These are phyloP conservation scores for Pristionchus entomophagus DNA, from an alignment of 2,888 invertebrate species.

Conservation along the genomic window DNA sequence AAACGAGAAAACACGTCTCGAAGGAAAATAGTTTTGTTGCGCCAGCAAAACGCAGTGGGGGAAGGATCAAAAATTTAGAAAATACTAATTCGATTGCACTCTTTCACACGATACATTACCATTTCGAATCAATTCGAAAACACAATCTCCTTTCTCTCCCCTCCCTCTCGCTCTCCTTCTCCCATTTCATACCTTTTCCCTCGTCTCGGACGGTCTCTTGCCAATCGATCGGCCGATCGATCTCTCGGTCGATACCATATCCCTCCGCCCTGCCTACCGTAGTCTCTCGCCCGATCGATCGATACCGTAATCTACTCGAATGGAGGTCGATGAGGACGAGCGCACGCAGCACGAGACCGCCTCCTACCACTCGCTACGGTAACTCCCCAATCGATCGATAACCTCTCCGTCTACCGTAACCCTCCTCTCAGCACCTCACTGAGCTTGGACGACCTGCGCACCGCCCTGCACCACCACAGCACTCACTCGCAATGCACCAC, in stretches of 20 bases:
- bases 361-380: slow-evolving; percentile 34
- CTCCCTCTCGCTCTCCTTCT: not conserved
- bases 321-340: slow-evolving; percentile 36
- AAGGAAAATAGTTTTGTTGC: no score
- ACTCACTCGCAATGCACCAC: not conserved
- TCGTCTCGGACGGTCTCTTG: slow-evolving; percentile 6
- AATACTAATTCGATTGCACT: no score
- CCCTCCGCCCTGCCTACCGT: not conserved
- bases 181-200: slow-evolving; percentile 27
- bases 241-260: not conserved
- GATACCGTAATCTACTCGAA: slow-evolving; percentile 37
- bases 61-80: no score
- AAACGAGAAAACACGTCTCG: no score
- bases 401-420: not conserved
- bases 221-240: not conserved
- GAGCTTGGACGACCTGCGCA: slow-evolving; percentile 14
- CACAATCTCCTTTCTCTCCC: not conserved
- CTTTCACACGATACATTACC: no score
- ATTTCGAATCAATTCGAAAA: not conserved
- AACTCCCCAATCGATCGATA: not conserved
- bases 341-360: slow-evolving; percentile 14
- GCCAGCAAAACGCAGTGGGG: no score
- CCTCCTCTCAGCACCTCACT: not conserved
- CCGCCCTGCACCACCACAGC: slow-evolving; percentile 24
- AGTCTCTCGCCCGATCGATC: not conserved